Conservation (phyloP, 2,797 vertebrate genomes). For the Cossypha caffra region DNA sequence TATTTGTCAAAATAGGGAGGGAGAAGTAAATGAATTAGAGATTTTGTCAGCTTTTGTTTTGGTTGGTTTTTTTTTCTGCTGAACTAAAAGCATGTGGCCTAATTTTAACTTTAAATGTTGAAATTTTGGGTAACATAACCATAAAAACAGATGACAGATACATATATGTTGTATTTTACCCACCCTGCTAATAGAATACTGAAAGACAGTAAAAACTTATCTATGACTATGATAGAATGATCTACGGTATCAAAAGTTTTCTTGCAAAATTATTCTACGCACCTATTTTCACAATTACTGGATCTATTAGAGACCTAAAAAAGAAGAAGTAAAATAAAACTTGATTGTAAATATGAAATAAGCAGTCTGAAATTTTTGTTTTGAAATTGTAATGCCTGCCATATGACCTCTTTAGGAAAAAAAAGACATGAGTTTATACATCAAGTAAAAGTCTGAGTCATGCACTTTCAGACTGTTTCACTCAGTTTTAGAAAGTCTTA, state of each 20-base stretch:
- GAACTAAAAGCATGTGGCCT: neutral
- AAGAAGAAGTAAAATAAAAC: neutral
- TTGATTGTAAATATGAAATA: neutral
- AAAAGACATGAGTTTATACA: neutral
- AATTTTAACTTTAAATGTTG: neutral
- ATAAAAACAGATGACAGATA: neutral
- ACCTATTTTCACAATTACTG: neutral
- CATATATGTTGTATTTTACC: neutral
- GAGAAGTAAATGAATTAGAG: neutral
- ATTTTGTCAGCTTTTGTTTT: neutral
- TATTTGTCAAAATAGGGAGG: neutral
- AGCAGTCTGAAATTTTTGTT: neutral
- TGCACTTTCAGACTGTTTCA: neutral
- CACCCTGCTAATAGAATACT: neutral
- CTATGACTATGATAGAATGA: neutral
- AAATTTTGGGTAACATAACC: neutral
- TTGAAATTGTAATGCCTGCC: neutral
- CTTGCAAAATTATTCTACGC: neutral
- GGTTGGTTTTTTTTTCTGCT: neutral
- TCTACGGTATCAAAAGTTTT: neutral
- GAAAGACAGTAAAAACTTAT: neutral
- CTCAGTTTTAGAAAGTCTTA: neutral
- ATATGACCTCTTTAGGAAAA: neutral
- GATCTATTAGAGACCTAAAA: neutral
- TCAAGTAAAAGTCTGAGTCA: neutral